A percentile compares a stretch with the other conserved stretches of the same genome.
phyloP scores from a whole-genome alignment of 2,113 vertebrate species.

The Heteronetta atricapilla region DNA sequence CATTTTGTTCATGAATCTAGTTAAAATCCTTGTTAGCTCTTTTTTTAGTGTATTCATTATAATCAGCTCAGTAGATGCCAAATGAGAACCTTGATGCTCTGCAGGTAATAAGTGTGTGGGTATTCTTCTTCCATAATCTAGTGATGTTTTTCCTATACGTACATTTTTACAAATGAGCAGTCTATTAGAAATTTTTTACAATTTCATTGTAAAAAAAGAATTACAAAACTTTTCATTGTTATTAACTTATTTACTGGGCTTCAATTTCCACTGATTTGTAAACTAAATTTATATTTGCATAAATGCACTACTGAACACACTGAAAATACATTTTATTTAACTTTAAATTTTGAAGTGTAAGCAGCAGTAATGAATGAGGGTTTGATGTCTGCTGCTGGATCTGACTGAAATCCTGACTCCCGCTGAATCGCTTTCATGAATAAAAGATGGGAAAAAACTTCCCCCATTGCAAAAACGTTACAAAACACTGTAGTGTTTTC shows the following conservation, averaged over 20 bases:
- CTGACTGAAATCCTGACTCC: neutral
- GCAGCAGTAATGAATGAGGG: neutral
- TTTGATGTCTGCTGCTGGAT: neutral
- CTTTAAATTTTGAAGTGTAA: neutral
- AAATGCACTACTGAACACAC: neutral
- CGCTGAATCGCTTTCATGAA: neutral
- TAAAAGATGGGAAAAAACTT: neutral
- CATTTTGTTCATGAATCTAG: neutral
- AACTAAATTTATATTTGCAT: neutral
- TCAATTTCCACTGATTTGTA: neutral
- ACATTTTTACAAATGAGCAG: neutral
- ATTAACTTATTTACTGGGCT: neutral
- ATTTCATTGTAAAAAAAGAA: neutral
- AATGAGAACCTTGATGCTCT: neutral
- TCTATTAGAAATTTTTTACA: neutral
- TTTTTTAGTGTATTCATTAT: neutral
- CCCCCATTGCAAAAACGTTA: neutral
- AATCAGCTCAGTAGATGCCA: neutral
- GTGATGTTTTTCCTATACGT: neutral
- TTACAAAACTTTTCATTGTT: neutral
- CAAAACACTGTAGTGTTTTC: neutral
- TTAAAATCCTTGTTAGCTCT: neutral
- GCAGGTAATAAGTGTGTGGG: rapidly evolving
- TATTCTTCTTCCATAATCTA: neutral
- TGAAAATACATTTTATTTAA: neutral